These are phyloP conservation scores for Cnemophilus loriae DNA, from an alignment of 2,113 vertebrate species.

Conservation along the genomic window DNA sequence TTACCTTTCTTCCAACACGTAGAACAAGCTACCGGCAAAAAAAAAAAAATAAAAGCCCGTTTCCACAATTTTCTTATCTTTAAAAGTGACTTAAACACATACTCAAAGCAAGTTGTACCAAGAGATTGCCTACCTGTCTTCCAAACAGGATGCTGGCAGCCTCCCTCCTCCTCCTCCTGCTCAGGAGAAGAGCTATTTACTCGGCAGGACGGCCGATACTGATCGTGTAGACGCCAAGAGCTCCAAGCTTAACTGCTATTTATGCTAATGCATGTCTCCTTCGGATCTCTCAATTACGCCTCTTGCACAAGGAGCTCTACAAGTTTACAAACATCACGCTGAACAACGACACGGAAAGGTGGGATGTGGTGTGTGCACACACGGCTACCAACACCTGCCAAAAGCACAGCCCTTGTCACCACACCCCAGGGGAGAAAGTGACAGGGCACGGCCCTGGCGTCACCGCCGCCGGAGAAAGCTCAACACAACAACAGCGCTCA, in stretches of 20 bases:
- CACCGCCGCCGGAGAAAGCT: background rate
- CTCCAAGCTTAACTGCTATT: background rate
- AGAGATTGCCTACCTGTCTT: background rate
- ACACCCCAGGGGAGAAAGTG: background rate
- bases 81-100: background rate
- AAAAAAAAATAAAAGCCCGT: background rate
- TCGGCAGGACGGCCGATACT: background rate
- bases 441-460: background rate
- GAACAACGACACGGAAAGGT: background rate
- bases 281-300: background rate
- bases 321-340: background rate
- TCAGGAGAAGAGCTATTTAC: background rate
- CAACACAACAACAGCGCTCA: background rate
- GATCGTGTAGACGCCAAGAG: fast-evolving
- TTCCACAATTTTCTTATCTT: background rate
- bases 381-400: background rate
- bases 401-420: background rate
- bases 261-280: background rate
- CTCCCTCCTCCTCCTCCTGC: background rate
- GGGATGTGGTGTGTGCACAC: background rate
- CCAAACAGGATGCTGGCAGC: background rate
- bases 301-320: background rate
- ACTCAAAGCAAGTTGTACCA: background rate
- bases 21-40: background rate
- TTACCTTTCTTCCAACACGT: background rate